Conservation (phyloP, 92 coral and sea anemone species). For the Palythoa grandiflora region DNA sequence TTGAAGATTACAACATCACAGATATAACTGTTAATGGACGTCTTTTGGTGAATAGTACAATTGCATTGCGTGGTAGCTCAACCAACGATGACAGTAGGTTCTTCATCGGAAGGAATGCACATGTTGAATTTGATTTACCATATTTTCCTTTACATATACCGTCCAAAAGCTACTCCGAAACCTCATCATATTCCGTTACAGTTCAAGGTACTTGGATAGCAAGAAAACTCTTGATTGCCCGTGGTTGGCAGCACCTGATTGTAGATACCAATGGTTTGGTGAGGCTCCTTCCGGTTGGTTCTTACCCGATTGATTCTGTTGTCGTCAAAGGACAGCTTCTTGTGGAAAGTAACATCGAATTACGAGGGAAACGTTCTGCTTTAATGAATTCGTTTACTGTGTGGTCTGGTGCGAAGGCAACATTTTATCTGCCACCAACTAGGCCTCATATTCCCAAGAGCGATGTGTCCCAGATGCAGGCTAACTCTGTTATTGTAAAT, state of each 20-base stretch:
- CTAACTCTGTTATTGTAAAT: constrained; percentile 13
- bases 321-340: constrained; percentile 24
- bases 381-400: not conserved
- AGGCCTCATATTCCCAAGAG: not conserved
- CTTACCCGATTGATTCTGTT: constrained; percentile 18
- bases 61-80: constrained; percentile 17
- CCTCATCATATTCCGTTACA: constrained; percentile 29
- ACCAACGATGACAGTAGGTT: constrained; percentile 44
- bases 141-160: constrained; percentile 12
- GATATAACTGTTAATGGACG: constrained; percentile 45
- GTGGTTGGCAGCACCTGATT: constrained; percentile 16
- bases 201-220: constrained; percentile 40
- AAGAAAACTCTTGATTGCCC: constrained; percentile 5
- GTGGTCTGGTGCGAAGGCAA: not conserved
- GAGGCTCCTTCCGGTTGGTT: constrained; percentile 12
- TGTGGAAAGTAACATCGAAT: constrained; percentile 18
- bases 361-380: constrained; percentile 22
- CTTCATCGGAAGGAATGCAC: constrained; percentile 60
- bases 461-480: constrained; percentile 37
- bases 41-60: constrained; percentile 39
- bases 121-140: constrained; percentile 58
- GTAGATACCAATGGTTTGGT: constrained; percentile 11
- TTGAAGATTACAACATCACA: constrained; percentile 20
- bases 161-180: constrained; percentile 6
- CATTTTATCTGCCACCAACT: constrained; percentile 7